Conservation (phyloP, 2,113 vertebrate genomes). For the Casuarius casuarius region DNA sequence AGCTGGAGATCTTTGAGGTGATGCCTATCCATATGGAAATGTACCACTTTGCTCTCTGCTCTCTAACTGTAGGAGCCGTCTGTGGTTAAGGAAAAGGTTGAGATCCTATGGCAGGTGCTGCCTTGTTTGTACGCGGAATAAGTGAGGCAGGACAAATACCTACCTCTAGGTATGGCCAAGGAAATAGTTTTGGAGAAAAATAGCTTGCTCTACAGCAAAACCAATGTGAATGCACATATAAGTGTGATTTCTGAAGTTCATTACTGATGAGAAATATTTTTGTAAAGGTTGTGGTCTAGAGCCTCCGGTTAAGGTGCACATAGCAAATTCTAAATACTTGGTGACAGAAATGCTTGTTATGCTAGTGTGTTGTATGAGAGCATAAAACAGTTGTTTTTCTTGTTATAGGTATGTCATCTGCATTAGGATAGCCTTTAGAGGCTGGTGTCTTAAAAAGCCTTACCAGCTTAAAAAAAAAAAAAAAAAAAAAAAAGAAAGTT, state of each 20-base stretch:
- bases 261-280: not conserved
- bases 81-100: not conserved
- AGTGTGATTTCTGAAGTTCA: not conserved
- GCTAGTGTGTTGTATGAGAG: not conserved
- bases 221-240: fast-evolving
- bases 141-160: not conserved
- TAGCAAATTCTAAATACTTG: not conserved
- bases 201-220: not conserved
- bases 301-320: not conserved
- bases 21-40: not conserved
- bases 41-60: not conserved
- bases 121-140: not conserved
- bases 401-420: not conserved
- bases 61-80: not conserved
- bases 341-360: not conserved
- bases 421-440: not conserved
- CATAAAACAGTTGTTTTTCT: not conserved
- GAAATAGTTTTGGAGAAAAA: not conserved
- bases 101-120: not conserved
- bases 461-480: not conserved
- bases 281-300: not conserved
- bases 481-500: not conserved
- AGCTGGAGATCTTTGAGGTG: not conserved
- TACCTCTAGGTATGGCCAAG: not conserved
- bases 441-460: not conserved